These are phyloP conservation scores for Lypha dubia DNA, from an alignment of 2,888 invertebrate genomes.

Conservation along the genomic window DNA sequence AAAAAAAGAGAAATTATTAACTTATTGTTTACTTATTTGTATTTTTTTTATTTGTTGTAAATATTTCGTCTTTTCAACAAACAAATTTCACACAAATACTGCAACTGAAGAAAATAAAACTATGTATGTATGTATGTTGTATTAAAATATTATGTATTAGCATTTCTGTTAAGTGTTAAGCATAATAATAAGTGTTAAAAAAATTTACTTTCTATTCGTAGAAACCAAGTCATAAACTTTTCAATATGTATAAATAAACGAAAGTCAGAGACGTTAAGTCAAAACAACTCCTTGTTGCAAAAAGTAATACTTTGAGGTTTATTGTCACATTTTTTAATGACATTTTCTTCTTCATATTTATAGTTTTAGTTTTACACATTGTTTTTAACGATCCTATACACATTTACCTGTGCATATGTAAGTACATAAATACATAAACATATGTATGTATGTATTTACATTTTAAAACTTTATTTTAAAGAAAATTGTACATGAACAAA, in stretches of 20 bases:
- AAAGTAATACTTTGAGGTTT: constrained; percentile 42
- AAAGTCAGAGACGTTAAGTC: background rate
- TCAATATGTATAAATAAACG: constrained; percentile 20
- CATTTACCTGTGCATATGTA: no score
- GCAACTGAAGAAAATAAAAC: constrained; percentile 42
- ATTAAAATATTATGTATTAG: constrained; percentile 65
- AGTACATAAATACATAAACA: background rate
- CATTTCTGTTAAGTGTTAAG: constrained; percentile 63
- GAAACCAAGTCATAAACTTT: constrained; percentile 35
- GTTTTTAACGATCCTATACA: background rate
- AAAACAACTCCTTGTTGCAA: constrained; percentile 37
- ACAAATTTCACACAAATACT: constrained; percentile 45
- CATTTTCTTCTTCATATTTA: constrained; percentile 30
- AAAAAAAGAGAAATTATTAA: constrained; percentile 65
- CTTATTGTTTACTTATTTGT: constrained; percentile 3
- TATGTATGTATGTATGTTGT: background rate
- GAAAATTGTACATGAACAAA: constrained; percentile 40
- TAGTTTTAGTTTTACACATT: constrained; percentile 4
- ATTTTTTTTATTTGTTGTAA: background rate
- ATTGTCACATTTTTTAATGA: constrained; percentile 46
- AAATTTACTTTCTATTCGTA: constrained; percentile 67
- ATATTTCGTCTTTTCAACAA: constrained; percentile 25
- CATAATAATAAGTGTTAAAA: constrained; percentile 67
- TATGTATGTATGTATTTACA: background rate
- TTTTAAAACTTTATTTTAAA: constrained; percentile 3